Evolutionary conservation across 2,113 vertebrate genomes (phyloP).

Genomic region (Mus spicilegus): DNA sequence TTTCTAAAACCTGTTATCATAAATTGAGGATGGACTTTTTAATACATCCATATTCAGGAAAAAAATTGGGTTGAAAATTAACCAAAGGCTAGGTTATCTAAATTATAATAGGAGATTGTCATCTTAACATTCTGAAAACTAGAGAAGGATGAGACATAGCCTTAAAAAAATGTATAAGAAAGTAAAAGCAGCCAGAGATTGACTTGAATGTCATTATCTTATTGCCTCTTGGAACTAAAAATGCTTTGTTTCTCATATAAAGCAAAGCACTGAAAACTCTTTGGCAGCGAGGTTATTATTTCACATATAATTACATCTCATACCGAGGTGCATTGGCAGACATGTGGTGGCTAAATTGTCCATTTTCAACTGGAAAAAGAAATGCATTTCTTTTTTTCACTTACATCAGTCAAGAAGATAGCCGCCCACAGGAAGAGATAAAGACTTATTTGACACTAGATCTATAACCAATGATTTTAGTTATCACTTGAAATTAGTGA

Average conservation of each 20-base stretch:
- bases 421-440: slow-evolving; percentile 81
- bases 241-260: slow-evolving; percentile 84
- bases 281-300: slow-evolving; percentile 84
- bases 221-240: slow-evolving; percentile 82
- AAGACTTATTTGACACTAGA: slow-evolving; percentile 84
- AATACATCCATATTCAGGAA: slow-evolving; percentile 68
- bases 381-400: slow-evolving; percentile 80
- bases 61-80: slow-evolving; percentile 74
- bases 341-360: slow-evolving; percentile 83
- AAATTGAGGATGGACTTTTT: slow-evolving; percentile 78
- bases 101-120: slow-evolving; percentile 81
- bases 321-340: slow-evolving; percentile 78
- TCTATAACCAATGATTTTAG: slow-evolving; percentile 83
- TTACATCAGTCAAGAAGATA: slow-evolving; percentile 82
- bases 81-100: slow-evolving; percentile 77
- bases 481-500: slow-evolving; percentile 84
- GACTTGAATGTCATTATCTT: slow-evolving; percentile 83
- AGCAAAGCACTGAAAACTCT: slow-evolving; percentile 81
- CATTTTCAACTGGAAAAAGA: slow-evolving; percentile 83
- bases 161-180: slow-evolving; percentile 70
- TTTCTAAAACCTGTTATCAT: slow-evolving; percentile 79
- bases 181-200: slow-evolving; percentile 79
- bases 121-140: slow-evolving; percentile 79
- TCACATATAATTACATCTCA: slow-evolving; percentile 83
- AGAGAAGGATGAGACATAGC: slow-evolving; percentile 68